Evolutionary conservation across 2,797 vertebrate species (phyloP).

Genomic region (Gymnoscopelus braueri): DNA sequence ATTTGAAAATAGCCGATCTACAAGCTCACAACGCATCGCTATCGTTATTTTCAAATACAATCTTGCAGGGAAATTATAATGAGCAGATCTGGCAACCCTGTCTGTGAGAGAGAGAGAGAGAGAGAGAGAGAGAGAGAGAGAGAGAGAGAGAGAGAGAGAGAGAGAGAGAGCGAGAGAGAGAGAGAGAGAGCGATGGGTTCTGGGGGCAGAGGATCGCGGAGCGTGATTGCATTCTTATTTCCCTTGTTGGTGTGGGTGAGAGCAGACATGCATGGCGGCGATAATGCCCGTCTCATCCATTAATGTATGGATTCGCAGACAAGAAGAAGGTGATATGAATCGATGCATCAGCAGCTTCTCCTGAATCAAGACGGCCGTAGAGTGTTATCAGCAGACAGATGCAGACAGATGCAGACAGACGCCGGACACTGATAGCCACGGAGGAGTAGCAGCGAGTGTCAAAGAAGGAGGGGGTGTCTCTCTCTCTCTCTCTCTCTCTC

Average conservation of each 20-base stretch:
- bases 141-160: constrained; percentile 15
- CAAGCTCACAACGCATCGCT: too few relatives aligned
- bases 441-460: constrained; percentile 51
- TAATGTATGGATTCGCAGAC: constrained; percentile 77
- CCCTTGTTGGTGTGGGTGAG: constrained; percentile 56
- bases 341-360: constrained; percentile 66
- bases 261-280: constrained; percentile 68
- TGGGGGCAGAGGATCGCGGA: not conserved
- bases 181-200: constrained; percentile 28
- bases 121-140: not conserved
- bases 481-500: constrained; percentile 11
- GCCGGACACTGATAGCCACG: constrained; percentile 57
- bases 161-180: constrained; percentile 31
- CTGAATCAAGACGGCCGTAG: constrained; percentile 63
- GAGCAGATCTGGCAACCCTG: too few relatives aligned
- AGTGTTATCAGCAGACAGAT: constrained; percentile 65
- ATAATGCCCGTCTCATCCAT: constrained; percentile 77
- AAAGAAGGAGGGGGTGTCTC: constrained; percentile 36
- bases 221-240: constrained; percentile 42
- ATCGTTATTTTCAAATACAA: too few relatives aligned
- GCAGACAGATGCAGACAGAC: constrained; percentile 60
- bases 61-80: too few relatives aligned
- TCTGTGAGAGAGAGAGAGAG: constrained; percentile 35
- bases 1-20: too few relatives aligned
- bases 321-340: constrained; percentile 72